Evolutionary conservation across 2,888 invertebrate species (phyloP), one percentile per base, ranked within the genome.

Genomic region (Venusia cambrica): DNA sequence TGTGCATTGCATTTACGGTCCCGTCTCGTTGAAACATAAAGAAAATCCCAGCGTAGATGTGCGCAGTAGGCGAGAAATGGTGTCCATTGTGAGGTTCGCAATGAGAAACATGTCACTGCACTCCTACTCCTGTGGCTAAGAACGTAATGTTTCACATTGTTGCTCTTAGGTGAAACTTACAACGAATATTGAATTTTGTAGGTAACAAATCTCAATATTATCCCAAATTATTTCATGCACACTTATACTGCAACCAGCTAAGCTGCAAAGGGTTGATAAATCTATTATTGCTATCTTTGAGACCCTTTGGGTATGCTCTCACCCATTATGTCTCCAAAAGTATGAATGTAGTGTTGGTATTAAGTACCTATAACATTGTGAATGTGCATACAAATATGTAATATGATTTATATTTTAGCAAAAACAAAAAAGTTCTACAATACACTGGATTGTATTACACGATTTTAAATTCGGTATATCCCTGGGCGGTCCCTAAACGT

Each of bases 21-120:
- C 8, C 26, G 26, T 15, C 6, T 12, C 34, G 30, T 16, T 1
- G 2, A 1, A 7, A 13, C 6, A 5, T 35, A 35, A 35, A 35
- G n/a, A 13, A 5, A 6, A n/a, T 11, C 30, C 2, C 1, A 12
- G 7, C 10, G 17, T 34, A 26, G 38, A 30, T 53, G 51, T 51
- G 38, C 30, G 32, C 34, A 35, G 41, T 43, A 40, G 41, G 35
- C 42, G 40, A 40, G 45, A 43, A 63, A 53, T 54, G 55, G 56
- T 48, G 37, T 45, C 63, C 55, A 64, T 73, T 71, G 68, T 70
- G 54, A 36, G 56, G 33, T 38, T 57, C 53, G 61, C 62, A 66
- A 66, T 63, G 60, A 61, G 62, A 71, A 69, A 77, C 73, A 72
- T 71, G 63, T 66, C 63, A 58, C 54, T 59, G 53, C 58, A 54